These are phyloP conservation scores for Eospalax fontanierii DNA, from an alignment of 2,797 vertebrate genomes.

Conservation along the genomic window DNA sequence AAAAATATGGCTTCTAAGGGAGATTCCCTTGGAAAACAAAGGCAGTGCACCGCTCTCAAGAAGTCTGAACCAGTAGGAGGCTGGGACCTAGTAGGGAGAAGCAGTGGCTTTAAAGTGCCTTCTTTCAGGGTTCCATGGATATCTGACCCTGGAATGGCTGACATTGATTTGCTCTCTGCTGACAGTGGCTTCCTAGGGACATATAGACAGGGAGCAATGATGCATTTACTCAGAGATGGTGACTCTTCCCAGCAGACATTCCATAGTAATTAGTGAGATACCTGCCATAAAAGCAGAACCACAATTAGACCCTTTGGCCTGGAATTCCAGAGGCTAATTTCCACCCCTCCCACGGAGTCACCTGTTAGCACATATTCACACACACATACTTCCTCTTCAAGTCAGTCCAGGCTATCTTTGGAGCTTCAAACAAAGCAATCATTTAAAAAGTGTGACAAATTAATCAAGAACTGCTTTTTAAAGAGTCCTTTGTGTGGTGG, in stretches of 20 bases:
- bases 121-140: too few species aligned
- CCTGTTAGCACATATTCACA: neutral
- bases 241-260: neutral
- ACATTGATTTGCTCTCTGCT: neutral
- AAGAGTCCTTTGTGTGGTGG: neutral
- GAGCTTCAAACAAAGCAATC: neutral
- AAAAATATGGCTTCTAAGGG: neutral
- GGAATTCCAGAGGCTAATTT: constrained; percentile 79
- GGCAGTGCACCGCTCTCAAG: neutral
- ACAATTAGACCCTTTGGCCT: constrained; percentile 65
- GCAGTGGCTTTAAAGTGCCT: neutral
- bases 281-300: constrained; percentile 69
- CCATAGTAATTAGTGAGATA: constrained; percentile 69
- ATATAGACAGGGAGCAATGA: neutral
- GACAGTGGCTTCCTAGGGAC: neutral
- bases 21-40: neutral
- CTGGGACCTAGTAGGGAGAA: neutral
- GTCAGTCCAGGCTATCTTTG: neutral
- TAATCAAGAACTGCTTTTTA: neutral
- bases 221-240: neutral
- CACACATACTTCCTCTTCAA: neutral
- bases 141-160: neutral
- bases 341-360: constrained; percentile 77
- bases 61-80: neutral
- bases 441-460: neutral